phyloP scores from a whole-genome alignment of 2,797 vertebrate species.

The Fistularia tabacaria region DNA sequence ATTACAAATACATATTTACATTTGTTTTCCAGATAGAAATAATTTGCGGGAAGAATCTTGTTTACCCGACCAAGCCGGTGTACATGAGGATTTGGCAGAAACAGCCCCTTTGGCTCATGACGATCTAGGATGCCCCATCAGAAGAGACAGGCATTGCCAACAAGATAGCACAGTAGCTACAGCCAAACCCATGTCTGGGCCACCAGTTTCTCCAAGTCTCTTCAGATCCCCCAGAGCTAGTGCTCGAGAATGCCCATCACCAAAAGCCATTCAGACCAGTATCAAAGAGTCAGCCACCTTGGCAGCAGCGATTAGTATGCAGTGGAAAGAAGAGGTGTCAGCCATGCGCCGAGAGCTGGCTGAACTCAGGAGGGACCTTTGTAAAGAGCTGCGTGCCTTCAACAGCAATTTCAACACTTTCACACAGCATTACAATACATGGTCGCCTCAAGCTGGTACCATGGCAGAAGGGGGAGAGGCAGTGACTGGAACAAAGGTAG shows the following conservation, averaged over 20 bases:
- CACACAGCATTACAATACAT: constrained; percentile 79
- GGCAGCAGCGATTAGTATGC: constrained; percentile 79
- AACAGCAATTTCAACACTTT: constrained; percentile 80
- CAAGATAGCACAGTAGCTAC: constrained; percentile 66
- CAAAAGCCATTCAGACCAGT: constrained; percentile 78
- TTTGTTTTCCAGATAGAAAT: constrained; percentile 85
- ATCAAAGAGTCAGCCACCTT: constrained; percentile 79
- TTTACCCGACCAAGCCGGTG: constrained; percentile 75
- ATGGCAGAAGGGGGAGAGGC: constrained; percentile 33
- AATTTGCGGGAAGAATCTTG: constrained; percentile 79
- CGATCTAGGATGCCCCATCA: constrained; percentile 73
- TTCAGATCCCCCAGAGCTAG: constrained; percentile 65
- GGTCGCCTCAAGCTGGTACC: constrained; percentile 72
- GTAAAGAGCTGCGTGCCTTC: constrained; percentile 78
- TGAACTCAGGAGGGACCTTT: constrained; percentile 77
- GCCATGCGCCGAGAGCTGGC: constrained; percentile 79
- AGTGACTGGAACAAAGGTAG: constrained; percentile 9
- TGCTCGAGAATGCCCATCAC: constrained; percentile 65
- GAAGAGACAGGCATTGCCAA: constrained; percentile 72
- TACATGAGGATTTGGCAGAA: constrained; percentile 72
- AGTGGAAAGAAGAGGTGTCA: constrained; percentile 80
- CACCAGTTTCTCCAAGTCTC: constrained; percentile 70
- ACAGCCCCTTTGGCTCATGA: constrained; percentile 74
- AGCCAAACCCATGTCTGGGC: constrained; percentile 70
- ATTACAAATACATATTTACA: constrained; percentile 76